These are phyloP conservation scores for Entomobrya multifasciata DNA, from an alignment of 2,888 invertebrate genomes.

Conservation along the genomic window DNA sequence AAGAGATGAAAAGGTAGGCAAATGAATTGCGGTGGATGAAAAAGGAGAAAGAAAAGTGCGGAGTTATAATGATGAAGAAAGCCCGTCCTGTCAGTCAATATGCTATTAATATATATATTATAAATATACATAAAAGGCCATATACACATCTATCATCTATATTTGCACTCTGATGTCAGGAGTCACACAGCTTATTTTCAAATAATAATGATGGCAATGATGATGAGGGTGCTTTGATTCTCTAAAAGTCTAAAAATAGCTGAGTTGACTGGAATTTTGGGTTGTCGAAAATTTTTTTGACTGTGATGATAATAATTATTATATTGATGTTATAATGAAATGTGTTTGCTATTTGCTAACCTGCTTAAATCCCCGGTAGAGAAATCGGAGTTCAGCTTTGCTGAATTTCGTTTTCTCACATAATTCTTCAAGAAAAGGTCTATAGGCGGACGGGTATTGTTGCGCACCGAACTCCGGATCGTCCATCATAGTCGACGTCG, in stretches of 20 bases:
- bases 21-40: background rate
- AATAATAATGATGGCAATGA: no score
- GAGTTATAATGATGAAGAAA: no score
- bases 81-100: no score
- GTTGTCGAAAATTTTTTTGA: no score
- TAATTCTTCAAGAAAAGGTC: slow-evolving; percentile 88
- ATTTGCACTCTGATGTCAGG: no score
- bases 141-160: no score
- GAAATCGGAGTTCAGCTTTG: slow-evolving; percentile 96
- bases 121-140: no score
- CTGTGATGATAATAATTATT: background rate
- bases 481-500: slow-evolving; percentile 79
- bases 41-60: slow-evolving; percentile 12
- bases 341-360: slow-evolving; percentile 82
- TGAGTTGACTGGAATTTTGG: no score
- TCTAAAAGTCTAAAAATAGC: no score
- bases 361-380: slow-evolving; percentile 99
- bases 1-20: slow-evolving; percentile 12
- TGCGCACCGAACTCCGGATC: slow-evolving; percentile 79
- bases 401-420: slow-evolving; percentile 97
- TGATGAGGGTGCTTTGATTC: no score
- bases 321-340: background rate
- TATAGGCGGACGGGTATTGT: slow-evolving; percentile 80
- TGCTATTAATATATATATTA: background rate
- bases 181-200: no score